Conservation (phyloP, 1,140 invertebrate species). For the Diabrotica undecimpunctata region DNA sequence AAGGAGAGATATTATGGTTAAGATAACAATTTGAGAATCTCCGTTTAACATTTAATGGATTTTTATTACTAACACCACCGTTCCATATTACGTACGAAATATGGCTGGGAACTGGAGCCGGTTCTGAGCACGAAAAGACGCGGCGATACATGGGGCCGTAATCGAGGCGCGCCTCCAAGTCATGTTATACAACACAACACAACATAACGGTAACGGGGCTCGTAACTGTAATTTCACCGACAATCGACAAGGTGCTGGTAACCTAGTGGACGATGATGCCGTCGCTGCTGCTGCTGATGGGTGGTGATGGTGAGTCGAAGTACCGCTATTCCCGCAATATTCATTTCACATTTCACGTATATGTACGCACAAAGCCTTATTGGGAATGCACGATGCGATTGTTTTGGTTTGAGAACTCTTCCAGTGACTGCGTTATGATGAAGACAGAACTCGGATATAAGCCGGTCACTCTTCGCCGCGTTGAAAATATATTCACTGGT, state of each 20-base stretch:
- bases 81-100: too few relatives aligned
- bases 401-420: too few relatives aligned
- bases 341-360: background rate
- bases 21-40: too few relatives aligned
- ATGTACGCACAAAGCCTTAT: background rate
- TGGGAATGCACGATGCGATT: too few relatives aligned
- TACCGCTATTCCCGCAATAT: background rate
- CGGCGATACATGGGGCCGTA: conserved; percentile 24
- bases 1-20: too few relatives aligned
- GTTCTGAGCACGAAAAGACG: conserved; percentile 19
- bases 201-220: conserved; percentile 31
- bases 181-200: conserved; percentile 10
- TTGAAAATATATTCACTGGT: too few relatives aligned
- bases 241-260: conserved; percentile 30
- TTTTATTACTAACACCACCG: too few relatives aligned
- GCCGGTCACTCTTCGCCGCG: too few relatives aligned
- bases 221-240: conserved; percentile 34
- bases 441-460: too few relatives aligned
- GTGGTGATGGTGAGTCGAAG: background rate
- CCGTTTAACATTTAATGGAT: too few relatives aligned
- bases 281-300: too few relatives aligned
- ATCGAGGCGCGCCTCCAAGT: conserved; percentile 25
- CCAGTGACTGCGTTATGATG: too few relatives aligned
- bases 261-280: conserved; percentile 28
- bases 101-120: conserved; percentile 4